These are phyloP conservation scores for Prietella phreatophila DNA, from an alignment of 2,113 vertebrate genomes.

Conservation along the genomic window DNA sequence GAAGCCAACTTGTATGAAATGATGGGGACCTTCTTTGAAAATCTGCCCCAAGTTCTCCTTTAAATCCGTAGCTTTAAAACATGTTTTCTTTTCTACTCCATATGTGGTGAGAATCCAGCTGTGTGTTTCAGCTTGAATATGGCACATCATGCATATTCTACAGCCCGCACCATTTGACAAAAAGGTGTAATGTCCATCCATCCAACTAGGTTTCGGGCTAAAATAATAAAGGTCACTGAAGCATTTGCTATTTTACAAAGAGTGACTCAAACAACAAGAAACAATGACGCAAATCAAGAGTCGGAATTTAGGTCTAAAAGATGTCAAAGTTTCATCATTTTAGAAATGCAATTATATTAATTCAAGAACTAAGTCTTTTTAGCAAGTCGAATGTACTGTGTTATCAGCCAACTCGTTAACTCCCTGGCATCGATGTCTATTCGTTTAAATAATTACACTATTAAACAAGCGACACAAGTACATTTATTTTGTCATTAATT, in stretches of 20 bases:
- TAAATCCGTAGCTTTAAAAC: background rate
- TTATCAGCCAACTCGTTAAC: background rate
- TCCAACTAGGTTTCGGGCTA: background rate
- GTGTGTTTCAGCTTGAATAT: slow-evolving; percentile 35
- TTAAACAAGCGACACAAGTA: background rate
- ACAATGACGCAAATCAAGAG: background rate
- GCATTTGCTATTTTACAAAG: slow-evolving; percentile 35
- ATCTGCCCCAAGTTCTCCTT: background rate
- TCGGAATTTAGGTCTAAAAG: background rate
- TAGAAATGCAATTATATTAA: background rate
- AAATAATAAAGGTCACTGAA: slow-evolving; percentile 23
- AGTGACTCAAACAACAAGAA: background rate
- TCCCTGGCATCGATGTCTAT: background rate
- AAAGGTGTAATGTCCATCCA: slow-evolving; percentile 18
- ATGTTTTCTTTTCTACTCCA: slow-evolving; percentile 28
- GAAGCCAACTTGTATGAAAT: background rate
- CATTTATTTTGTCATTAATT: background rate
- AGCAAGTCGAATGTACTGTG: background rate
- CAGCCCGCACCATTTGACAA: slow-evolving; percentile 48
- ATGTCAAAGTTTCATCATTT: background rate
- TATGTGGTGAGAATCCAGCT: slow-evolving; percentile 45
- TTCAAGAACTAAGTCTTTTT: background rate
- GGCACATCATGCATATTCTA: slow-evolving; percentile 48
- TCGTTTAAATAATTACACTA: background rate
- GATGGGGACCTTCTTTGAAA: background rate